These are phyloP conservation scores for Sardina pilchardus DNA, from an alignment of 2,113 vertebrate genomes.

Conservation along the genomic window DNA sequence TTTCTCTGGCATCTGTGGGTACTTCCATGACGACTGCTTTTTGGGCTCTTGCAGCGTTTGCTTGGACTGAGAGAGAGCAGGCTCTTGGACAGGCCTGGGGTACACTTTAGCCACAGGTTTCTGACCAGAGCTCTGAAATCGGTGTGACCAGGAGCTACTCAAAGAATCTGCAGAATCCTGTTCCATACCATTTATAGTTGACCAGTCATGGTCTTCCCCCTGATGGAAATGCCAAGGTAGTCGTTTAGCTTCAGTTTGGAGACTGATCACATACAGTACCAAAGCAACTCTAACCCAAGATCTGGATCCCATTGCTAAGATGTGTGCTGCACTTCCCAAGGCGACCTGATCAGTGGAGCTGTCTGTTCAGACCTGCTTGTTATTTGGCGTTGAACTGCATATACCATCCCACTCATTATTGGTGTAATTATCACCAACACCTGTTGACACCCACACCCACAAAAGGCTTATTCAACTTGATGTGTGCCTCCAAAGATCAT, in stretches of 20 bases:
- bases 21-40: conserved; percentile 47
- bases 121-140: not conserved
- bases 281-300: not conserved
- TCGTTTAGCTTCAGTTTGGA: not conserved
- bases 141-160: not conserved
- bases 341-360: not conserved
- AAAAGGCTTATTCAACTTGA: no score
- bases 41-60: conserved; percentile 19
- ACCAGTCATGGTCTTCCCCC: no score
- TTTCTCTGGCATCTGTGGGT: conserved; percentile 35
- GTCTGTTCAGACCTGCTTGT: not conserved
- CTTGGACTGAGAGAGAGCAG: conserved; percentile 22
- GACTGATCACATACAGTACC: not conserved
- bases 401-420: not conserved
- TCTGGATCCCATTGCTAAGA: not conserved
- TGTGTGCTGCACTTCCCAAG: not conserved
- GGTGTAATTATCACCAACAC: not conserved
- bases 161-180: not conserved
- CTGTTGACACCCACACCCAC: not conserved
- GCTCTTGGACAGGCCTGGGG: not conserved
- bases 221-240: not conserved
- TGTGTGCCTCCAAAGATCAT: no score
- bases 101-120: not conserved
- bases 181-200: not conserved
- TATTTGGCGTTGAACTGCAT: not conserved